A percentile compares a stretch with the other conserved stretches of the same genome.
These are phyloP conservation scores for Anguilla marmorata DNA, from an alignment of 2,797 vertebrate species.

Conservation along the genomic window DNA sequence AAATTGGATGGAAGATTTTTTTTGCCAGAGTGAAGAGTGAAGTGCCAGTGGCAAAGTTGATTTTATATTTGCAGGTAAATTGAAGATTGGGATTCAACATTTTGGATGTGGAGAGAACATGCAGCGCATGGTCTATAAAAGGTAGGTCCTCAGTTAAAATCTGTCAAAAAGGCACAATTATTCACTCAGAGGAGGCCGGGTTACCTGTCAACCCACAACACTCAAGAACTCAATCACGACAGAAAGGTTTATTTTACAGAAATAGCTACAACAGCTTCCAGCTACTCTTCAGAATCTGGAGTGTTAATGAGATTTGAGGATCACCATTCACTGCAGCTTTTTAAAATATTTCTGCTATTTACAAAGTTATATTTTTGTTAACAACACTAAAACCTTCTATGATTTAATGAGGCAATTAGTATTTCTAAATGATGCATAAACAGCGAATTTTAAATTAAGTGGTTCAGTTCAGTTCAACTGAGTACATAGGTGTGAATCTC, in stretches of 20 bases:
- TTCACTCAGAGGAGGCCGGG: conserved; percentile 46
- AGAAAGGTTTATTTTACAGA: conserved; percentile 47
- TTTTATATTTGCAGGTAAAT: conserved; percentile 41
- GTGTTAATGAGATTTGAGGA: conserved; percentile 54
- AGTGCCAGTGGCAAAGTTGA: conserved; percentile 39
- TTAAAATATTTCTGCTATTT: neutral
- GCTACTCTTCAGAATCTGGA: conserved; percentile 51
- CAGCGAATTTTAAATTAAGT: neutral
- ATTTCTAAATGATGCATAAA: neutral
- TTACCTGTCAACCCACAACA: conserved; percentile 58
- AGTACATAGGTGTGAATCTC: neutral
- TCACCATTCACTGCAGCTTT: conserved; percentile 13
- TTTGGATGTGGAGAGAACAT: neutral
- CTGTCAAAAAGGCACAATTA: conserved; percentile 51
- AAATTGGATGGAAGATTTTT: conserved; percentile 51
- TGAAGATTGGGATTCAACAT: neutral
- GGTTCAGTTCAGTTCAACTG: neutral
- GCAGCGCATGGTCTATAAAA: conserved; percentile 39
- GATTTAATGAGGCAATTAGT: neutral
- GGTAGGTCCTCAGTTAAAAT: conserved; percentile 34
- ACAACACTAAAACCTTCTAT: neutral
- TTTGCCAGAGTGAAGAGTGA: conserved; percentile 27
- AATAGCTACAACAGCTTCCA: conserved; percentile 51
- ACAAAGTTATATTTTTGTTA: neutral
- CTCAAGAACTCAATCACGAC: conserved; percentile 57